Evolutionary conservation across 2,797 vertebrate species (phyloP).

Genomic region (Cyprinodon diabolis): DNA sequence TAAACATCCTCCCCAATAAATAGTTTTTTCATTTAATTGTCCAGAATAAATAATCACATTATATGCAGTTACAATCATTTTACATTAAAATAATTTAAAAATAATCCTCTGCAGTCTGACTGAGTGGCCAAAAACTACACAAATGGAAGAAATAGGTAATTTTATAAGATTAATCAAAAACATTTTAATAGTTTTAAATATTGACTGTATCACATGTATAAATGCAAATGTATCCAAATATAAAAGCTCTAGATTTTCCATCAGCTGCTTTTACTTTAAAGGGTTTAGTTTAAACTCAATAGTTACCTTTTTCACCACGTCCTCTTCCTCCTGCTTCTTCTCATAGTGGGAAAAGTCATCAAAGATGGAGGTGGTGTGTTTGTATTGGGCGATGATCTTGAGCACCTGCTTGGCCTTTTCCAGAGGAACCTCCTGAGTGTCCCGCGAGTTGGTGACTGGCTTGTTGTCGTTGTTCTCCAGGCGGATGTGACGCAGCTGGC

Average conservation of each 20-base stretch:
- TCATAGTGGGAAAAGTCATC: slow-evolving; percentile 99
- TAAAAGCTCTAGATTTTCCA: not conserved
- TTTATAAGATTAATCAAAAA: too few relatives aligned
- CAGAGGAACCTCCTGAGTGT: slow-evolving; percentile 98
- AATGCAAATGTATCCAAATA: too few relatives aligned
- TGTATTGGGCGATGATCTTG: slow-evolving; percentile 96
- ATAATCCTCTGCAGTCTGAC: too few relatives aligned
- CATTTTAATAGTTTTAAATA: too few relatives aligned
- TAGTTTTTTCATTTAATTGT: too few relatives aligned
- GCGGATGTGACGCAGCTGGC: slow-evolving; percentile 96
- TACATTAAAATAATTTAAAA: too few relatives aligned
- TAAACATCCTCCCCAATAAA: too few relatives aligned
- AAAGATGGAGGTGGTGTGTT: slow-evolving; percentile 99
- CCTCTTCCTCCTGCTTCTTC: slow-evolving; percentile 98
- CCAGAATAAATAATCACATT: too few relatives aligned
- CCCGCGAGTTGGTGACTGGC: slow-evolving; percentile 98
- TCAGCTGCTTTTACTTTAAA: not conserved
- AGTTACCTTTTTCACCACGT: slow-evolving; percentile 95
- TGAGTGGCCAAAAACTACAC: too few relatives aligned
- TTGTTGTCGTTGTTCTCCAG: slow-evolving; percentile 99
- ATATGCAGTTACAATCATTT: too few relatives aligned
- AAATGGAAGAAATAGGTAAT: too few relatives aligned
- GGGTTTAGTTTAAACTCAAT: not conserved
- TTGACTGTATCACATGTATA: too few relatives aligned
- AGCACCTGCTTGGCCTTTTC: slow-evolving; percentile 99